Base-by-base conservation (phyloP, 2,888 invertebrate genomes). In the Athripsodes cinereus region DNA sequence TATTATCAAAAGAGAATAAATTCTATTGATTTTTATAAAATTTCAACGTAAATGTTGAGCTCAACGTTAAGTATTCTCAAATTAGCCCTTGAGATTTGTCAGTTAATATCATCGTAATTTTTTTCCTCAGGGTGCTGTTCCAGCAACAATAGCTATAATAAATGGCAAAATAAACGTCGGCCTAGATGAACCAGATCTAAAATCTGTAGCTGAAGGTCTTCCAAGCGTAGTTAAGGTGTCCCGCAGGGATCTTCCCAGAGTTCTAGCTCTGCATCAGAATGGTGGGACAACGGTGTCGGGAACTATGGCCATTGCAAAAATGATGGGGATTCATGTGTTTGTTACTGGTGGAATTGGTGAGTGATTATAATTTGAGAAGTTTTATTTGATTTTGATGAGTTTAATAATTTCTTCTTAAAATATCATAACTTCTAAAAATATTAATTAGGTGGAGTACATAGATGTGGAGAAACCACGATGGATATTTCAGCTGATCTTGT, bases 241-340 rank as follows among this genome's bases (percentile, higher is more conserved):
- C 0, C 79, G 93, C 10, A 79, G 96, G 63, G 96, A 97, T 76
- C 76, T 96, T 26, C 84, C 94, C 0, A 86, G 82, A 62, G 85
- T 90, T 11, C 66, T 89, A 13, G 84, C 88, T n/a, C 80, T 82
- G 65, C 74, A 78, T 52, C 69, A 83, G 21, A 86, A 85, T 68
- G 96, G 97, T 0, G 98, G 98, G 1, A 98, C 98, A 0, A 99
- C 99, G 0, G 98, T 99, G 1, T 90, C 96, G 0, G 96, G 91
- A 0, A 99, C 98, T 0, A 87, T 97, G 76, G 78, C 94, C 31
- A 83, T 90, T 6, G 92, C 97, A 0, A 82, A 90, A 61, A 76
- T 83, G 64, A 88, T 87, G 8, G 91, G 89, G 5, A 94, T 99
- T 67, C 82, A 85, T 11, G 80, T 99, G 53, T 96, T 99, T 78